Base-by-base conservation (phyloP, 2,888 invertebrate genomes). In the Leistus spinibarbis region DNA sequence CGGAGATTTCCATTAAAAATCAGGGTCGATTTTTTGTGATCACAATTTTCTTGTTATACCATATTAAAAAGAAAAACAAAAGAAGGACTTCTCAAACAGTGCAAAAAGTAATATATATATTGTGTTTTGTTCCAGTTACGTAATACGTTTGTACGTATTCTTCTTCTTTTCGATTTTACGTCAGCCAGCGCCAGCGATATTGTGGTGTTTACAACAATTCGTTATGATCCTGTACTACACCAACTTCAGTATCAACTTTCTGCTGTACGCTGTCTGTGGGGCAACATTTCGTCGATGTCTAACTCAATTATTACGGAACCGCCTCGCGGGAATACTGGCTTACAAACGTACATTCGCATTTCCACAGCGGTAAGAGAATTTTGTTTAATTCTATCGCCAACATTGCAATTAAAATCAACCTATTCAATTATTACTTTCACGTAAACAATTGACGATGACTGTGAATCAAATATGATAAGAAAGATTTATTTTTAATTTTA, bases 191-290 rank as follows among this genome's bases (percentile, higher is more conserved):
- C 86, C 88, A 0, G 82, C 83, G 13, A 80, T 84, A 16, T 81
- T 89, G 2, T 88, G 87, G 86, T 89, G 89, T 77, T 79, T 88
- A 23, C 90, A 90, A 78, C 88, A 90, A 79, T 86, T 90, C 76
- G 88, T 89, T 78, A 90, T 90, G 88, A 82, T 90, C 1, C 84
- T 91, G 1, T 91, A 90, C 82, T 91, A 91, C 83, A 89, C 90
- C 4, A 90, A 91, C 81, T 91, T 91, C 83, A 89, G 90, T 81
- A 88, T 91, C 76, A 90, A 90, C 81, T 90, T 90, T 80, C 82
- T 90, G 7, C 84, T 91, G 17, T 91, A 91, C 83, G 88, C 90
- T 7, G 89, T 89, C 86, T 90, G 89, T 79, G 90, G 90, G 0
- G 86, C 88, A 68, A 89, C 89, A 0, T 90, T 90, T 80, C 84